Percentiles rank a stretch among this genome's conserved stretches.
Conservation (phyloP, 2,113 vertebrate genomes). For the Paratilapia polleni region DNA sequence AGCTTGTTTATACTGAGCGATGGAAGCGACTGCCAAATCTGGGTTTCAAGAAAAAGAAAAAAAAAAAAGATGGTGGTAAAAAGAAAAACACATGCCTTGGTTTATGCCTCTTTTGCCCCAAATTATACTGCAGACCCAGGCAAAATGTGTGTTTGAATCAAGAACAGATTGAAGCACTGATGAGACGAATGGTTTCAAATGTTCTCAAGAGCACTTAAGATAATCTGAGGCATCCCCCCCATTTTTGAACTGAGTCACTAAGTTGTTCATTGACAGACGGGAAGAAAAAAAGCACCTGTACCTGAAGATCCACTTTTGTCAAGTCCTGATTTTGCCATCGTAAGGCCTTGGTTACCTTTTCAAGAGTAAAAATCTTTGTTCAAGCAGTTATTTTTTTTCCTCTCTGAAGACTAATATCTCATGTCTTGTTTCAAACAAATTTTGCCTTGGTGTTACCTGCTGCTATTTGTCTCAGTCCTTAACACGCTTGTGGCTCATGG, state of each 20-base stretch:
- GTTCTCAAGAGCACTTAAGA: not conserved
- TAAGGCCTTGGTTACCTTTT: not conserved
- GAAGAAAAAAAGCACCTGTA: not conserved
- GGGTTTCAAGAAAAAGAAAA: constrained; percentile 36
- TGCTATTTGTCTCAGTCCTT: constrained; percentile 24
- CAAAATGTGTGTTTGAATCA: constrained; percentile 26
- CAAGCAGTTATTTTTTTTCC: not conserved
- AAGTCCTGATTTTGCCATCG: not conserved
- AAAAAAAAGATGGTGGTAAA: not conserved
- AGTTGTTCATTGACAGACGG: not conserved
- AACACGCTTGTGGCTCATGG: not conserved
- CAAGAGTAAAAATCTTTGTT: not conserved
- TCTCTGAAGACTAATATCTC: constrained; percentile 12
- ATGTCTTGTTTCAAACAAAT: constrained; percentile 16
- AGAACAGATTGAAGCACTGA: constrained; percentile 8
- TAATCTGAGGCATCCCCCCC: not conserved
- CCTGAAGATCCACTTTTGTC: not conserved
- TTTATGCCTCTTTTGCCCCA: constrained; percentile 23
- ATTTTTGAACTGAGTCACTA: not conserved
- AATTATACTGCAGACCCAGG: constrained; percentile 29
- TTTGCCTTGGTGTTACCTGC: constrained; percentile 34
- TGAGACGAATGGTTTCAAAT: not conserved
- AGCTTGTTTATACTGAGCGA: constrained; percentile 65
- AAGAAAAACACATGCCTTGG: constrained; percentile 4
- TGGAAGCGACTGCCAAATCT: constrained; percentile 51